Percentiles rank a stretch among this genome's conserved stretches.
These are phyloP conservation scores for Hippocampus zosterae DNA, from an alignment of 2,113 vertebrate species.

Conservation along the genomic window DNA sequence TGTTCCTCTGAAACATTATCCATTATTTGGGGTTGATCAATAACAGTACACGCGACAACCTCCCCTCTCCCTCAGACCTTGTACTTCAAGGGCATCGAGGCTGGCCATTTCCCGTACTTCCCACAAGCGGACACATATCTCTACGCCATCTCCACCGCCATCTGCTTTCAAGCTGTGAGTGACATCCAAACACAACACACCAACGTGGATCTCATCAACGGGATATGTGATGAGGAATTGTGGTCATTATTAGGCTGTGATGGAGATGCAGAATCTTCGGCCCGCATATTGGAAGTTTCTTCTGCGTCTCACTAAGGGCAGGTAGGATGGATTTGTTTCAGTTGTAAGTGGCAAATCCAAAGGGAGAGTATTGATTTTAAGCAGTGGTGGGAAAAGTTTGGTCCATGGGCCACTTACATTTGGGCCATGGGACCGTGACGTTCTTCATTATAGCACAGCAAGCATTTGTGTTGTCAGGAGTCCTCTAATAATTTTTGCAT, in stretches of 20 bases:
- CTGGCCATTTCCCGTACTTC: slow-evolving; percentile 91
- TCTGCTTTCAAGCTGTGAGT: slow-evolving; percentile 98
- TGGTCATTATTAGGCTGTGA: slow-evolving; percentile 80
- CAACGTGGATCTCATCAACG: neutral
- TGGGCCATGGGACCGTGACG: too few relatives aligned
- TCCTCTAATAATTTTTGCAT: too few relatives aligned
- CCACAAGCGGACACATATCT: slow-evolving; percentile 92
- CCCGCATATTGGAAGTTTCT: slow-evolving; percentile 99
- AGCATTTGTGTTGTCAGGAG: too few relatives aligned
- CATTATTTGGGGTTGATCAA: neutral
- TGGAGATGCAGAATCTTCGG: slow-evolving; percentile 94
- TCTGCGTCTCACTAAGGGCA: slow-evolving; percentile 89
- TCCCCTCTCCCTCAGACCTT: slow-evolving; percentile 75
- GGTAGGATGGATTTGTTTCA: slow-evolving; percentile 66
- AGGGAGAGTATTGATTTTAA: neutral
- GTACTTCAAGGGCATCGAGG: slow-evolving; percentile 98
- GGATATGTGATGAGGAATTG: neutral
- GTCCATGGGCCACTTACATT: too few relatives aligned
- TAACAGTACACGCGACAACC: slow-evolving; percentile 2
- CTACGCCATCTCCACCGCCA: slow-evolving; percentile 92
- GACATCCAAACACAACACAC: neutral
- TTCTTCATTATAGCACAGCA: too few relatives aligned
- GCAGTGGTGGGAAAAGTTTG: too few relatives aligned
- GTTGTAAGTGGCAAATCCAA: neutral
- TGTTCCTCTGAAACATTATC: neutral